Conservation (phyloP, 2,888 invertebrate genomes). For the Apodemia zela region DNA sequence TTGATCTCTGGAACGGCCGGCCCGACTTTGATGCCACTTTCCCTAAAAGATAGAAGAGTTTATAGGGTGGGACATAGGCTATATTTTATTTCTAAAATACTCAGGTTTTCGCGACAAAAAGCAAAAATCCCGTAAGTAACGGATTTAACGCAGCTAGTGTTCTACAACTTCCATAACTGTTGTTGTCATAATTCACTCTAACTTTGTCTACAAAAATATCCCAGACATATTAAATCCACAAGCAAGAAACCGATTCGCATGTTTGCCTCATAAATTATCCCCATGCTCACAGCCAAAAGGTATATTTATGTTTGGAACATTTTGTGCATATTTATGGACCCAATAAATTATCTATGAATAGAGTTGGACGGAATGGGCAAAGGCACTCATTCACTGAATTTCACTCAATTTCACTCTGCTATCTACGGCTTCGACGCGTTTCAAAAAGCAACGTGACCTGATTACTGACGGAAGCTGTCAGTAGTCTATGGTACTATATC, state of each 20-base stretch:
- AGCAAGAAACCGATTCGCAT: not conserved
- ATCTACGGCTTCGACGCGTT: constrained; percentile 49
- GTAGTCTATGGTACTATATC: constrained; percentile 53
- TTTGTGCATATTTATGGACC: constrained; percentile 28
- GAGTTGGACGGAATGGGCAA: constrained; percentile 32
- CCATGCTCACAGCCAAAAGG: not conserved
- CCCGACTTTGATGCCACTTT: too few relatives aligned
- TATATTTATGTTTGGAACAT: constrained; percentile 4
- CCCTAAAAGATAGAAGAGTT: too few relatives aligned
- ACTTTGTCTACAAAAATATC: not conserved
- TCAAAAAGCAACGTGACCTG: constrained; percentile 77
- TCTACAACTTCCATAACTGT: too few relatives aligned
- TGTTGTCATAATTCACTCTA: too few relatives aligned
- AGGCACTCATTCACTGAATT: constrained; percentile 27
- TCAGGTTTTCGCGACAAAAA: too few relatives aligned
- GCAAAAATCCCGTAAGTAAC: too few relatives aligned
- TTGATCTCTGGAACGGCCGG: too few relatives aligned
- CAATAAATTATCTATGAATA: constrained; percentile 38
- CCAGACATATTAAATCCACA: constrained; percentile 1
- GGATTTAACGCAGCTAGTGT: too few relatives aligned
- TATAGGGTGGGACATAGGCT: too few relatives aligned
- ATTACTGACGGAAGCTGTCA: constrained; percentile 74
- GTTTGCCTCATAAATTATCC: constrained; percentile 5
- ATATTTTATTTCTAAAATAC: too few relatives aligned
- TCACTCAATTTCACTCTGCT: constrained; percentile 37